phyloP scores from a whole-genome alignment of 2,113 vertebrate genomes.

The Pontoporia blainvillei region DNA sequence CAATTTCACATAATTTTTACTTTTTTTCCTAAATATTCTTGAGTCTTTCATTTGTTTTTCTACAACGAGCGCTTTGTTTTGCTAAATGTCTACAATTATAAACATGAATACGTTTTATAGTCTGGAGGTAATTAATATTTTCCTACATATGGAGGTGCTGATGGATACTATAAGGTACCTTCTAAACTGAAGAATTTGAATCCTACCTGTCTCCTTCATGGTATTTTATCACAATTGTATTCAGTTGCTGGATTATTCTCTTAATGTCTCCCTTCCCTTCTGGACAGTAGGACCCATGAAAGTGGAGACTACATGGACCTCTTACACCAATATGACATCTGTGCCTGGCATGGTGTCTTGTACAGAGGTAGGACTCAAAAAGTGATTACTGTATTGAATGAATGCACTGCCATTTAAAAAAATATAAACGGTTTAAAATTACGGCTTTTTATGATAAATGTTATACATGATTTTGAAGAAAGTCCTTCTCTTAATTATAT shows the following conservation, averaged over 20 bases:
- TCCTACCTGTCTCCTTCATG: neutral
- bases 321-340: neutral
- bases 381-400: neutral
- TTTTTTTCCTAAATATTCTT: neutral
- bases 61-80: neutral
- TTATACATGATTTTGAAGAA: slow-evolving; percentile 18
- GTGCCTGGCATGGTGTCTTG: neutral
- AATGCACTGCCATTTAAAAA: neutral
- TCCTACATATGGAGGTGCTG: neutral
- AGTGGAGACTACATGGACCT: neutral
- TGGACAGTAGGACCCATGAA: neutral
- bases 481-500: neutral
- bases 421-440: neutral
- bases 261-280: neutral
- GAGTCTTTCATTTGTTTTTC: neutral
- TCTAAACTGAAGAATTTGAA: neutral
- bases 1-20: neutral
- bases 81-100: neutral
- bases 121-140: neutral
- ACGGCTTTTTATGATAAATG: neutral
- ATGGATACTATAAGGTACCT: neutral
- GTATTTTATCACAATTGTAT: neutral
- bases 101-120: neutral
- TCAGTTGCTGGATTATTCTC: neutral
- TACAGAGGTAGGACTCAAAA: neutral